Conservation (phyloP, 2,113 vertebrate species). For the Bostrychus sinensis region DNA sequence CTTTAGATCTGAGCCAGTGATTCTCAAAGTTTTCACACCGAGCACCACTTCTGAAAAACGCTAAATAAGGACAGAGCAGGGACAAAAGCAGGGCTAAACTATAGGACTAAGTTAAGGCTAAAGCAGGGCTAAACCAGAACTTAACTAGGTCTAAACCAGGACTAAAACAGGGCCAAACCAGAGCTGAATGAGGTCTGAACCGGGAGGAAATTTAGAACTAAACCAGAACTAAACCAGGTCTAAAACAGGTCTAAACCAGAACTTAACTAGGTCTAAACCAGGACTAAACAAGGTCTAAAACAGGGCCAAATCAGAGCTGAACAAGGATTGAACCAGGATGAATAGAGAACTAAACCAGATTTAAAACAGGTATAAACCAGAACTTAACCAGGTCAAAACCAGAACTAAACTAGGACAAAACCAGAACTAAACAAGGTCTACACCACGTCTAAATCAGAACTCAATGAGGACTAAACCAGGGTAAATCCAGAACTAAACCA, state of each 20-base stretch:
- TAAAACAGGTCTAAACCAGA: neutral
- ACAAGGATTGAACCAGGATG: neutral
- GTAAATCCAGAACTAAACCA: no score
- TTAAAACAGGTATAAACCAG: neutral
- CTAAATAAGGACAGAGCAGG: neutral
- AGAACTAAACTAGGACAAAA: neutral
- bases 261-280: neutral
- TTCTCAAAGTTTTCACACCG: neutral
- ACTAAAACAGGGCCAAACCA: neutral
- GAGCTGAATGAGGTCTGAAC: neutral
- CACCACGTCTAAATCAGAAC: no score
- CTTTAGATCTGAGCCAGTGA: slow-evolving; percentile 45
- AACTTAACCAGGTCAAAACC: neutral
- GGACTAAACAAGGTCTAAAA: neutral
- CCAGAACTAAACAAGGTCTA: neutral
- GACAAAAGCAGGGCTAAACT: neutral
- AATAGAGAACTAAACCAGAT: no score
- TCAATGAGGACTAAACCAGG: no score
- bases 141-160: neutral
- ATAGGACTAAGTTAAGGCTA: neutral
- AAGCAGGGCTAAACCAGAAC: neutral
- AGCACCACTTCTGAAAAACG: neutral
- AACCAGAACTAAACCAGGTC: neutral
- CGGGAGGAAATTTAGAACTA: neutral
- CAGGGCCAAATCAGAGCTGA: no score